Base-by-base conservation (phyloP, 2,888 invertebrate species). In the Piscicola geometra region DNA sequence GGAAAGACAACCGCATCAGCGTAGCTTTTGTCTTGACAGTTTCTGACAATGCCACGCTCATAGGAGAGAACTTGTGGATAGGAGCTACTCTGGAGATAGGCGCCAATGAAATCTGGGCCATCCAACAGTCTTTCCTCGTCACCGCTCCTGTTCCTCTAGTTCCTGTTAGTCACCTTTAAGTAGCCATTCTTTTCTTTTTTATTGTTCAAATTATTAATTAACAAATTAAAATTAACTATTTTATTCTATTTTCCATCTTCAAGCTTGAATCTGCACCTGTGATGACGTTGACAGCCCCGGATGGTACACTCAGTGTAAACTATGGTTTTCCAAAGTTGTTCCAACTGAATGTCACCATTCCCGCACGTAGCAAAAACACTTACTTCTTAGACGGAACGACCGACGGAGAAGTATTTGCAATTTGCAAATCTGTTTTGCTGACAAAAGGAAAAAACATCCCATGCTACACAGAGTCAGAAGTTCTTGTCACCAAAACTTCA, bases 41-140 rank as follows among this genome's bases (percentile, higher is more conserved):
- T 71, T 79, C 79, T 41, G 78, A 81, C 25, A 79, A 82, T 68
- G 72, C 71, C 0, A 9, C 77, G 0, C 71, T 73, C 9, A 77
- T 81, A 1, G 79, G 79, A 0, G 60, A 81, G 28, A 50, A 66
- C 1, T 79, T 78, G 47, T 78, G 78, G 76, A 47, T 84, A 0
- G 83, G 82, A 1, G 80, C 82, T 0, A 80, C 84, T 0, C 78
- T 83, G 9, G 82, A 82, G 76, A 79, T 84, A 1, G 83, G 82
- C 2, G 50, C 77, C 0, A 67, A 75, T 18, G 79, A 79, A 35
- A 82, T 84, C 60, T 83, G 82, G 83, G 81, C 83, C 21, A 76
- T 74, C 2, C 77, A 78, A 69, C 68, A 76, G 9, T 12, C 50
- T 3, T 73, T 76, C n/a, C 73, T 32, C 25, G 69, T 69, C 1